These are phyloP conservation scores for Ctenochaetus hawaiiensis DNA, from an alignment of 2,797 vertebrate genomes.

Conservation along the genomic window DNA sequence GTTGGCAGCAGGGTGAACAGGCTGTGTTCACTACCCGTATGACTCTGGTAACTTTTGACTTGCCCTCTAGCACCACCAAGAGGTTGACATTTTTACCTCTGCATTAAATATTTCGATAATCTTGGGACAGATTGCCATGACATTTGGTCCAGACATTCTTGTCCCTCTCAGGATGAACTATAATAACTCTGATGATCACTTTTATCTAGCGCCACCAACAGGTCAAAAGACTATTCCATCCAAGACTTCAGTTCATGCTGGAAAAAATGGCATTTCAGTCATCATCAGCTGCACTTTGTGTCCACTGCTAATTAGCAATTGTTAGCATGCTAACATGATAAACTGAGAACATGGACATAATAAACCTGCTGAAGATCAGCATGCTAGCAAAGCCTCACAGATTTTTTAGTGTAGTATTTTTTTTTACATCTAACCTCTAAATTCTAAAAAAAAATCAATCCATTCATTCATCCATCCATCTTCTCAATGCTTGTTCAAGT, in stretches of 20 bases:
- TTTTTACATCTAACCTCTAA: not conserved
- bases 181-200: not conserved
- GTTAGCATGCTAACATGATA: not conserved
- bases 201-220: not conserved
- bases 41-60: too few species aligned
- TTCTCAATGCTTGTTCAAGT: not conserved
- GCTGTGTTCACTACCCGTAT: too few species aligned
- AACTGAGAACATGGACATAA: not conserved
- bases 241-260: not conserved
- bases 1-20: too few species aligned
- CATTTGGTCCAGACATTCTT: not conserved
- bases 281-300: not conserved
- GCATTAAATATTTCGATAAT: not conserved
- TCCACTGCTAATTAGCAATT: not conserved
- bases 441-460: constrained; percentile 4
- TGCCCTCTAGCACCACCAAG: not conserved
- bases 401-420: not conserved
- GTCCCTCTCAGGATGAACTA: not conserved
- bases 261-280: not conserved
- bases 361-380: not conserved
- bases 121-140: not conserved
- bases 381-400: not conserved
- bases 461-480: constrained; percentile 3
- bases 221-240: not conserved
- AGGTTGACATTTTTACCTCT: constrained; percentile 1